Evolutionary conservation across 1,140 invertebrate genomes (phyloP).

Genomic region (Drosophila saltans): DNA sequence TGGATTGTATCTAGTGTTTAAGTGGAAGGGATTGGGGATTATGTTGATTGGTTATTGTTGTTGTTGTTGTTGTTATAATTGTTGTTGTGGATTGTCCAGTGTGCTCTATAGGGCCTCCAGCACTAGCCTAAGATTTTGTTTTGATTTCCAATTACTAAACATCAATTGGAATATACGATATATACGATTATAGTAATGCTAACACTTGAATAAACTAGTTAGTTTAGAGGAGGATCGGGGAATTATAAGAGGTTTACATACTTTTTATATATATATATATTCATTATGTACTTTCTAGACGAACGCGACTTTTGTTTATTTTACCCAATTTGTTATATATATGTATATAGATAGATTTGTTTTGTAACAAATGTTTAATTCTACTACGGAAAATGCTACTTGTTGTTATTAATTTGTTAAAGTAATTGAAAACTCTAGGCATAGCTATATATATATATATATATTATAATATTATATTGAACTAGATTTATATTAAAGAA

Average conservation of each 20-base stretch:
- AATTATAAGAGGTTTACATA: constrained; percentile 28
- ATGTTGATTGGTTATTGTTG: constrained; percentile 33
- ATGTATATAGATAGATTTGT: neutral
- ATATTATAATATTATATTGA: constrained; percentile 49
- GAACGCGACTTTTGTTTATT: constrained; percentile 25
- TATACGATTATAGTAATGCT: constrained; percentile 28
- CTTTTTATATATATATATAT: neutral
- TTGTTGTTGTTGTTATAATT: constrained; percentile 29
- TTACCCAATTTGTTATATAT: constrained; percentile 60
- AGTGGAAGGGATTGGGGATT: neutral
- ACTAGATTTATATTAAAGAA: constrained; percentile 60
- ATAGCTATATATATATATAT: constrained; percentile 55
- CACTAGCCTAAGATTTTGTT: constrained; percentile 58
- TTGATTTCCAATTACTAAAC: constrained; percentile 65
- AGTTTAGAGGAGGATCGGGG: constrained; percentile 19
- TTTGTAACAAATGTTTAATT: constrained; percentile 67
- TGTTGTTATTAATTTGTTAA: constrained; percentile 38
- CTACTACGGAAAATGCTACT: constrained; percentile 77
- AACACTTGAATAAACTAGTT: constrained; percentile 22
- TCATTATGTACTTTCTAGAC: constrained; percentile 31
- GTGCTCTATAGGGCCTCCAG: constrained; percentile 73
- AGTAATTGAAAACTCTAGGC: constrained; percentile 58
- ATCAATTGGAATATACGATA: constrained; percentile 42
- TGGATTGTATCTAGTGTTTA: constrained; percentile 22
- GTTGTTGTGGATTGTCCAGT: constrained; percentile 54